phyloP scores from a whole-genome alignment of 2,797 vertebrate species.

The Nannoperca australis region DNA sequence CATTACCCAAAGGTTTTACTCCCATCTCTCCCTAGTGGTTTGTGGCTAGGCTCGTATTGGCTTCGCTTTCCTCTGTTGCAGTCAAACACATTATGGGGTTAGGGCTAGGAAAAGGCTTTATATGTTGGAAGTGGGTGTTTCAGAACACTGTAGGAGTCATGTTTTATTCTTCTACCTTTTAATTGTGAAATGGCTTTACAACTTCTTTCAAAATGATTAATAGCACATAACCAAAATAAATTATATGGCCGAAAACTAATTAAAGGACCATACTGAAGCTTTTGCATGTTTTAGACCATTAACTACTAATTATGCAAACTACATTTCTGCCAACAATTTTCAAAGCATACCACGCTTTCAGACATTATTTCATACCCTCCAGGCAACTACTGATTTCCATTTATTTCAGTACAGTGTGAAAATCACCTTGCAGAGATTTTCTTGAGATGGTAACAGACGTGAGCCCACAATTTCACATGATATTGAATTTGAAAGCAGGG shows the following conservation, averaged over 20 bases:
- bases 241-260: conserved; percentile 52
- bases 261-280: conserved; percentile 43
- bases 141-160: conserved; percentile 8
- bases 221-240: conserved; percentile 40
- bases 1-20: conserved; percentile 76
- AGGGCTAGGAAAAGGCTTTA: conserved; percentile 10
- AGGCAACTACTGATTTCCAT: conserved; percentile 30
- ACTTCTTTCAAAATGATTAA: conserved; percentile 42
- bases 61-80: conserved; percentile 53
- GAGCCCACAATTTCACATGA: not conserved
- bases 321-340: conserved; percentile 36
- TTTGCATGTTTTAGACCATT: conserved; percentile 58
- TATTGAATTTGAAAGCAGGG: not conserved
- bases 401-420: conserved; percentile 26
- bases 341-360: conserved; percentile 32
- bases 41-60: conserved; percentile 53
- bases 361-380: conserved; percentile 34
- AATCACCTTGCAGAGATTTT: conserved; percentile 40
- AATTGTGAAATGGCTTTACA: conserved; percentile 10
- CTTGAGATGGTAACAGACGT: not conserved
- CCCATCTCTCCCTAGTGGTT: conserved; percentile 64
- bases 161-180: conserved; percentile 19
- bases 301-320: conserved; percentile 42
- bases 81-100: conserved; percentile 43
- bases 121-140: conserved; percentile 30